A percentile compares a stretch with the other conserved stretches of the same genome.
Evolutionary conservation across 2,888 invertebrate species (phyloP).

Genomic region (Acronicta alni): DNA sequence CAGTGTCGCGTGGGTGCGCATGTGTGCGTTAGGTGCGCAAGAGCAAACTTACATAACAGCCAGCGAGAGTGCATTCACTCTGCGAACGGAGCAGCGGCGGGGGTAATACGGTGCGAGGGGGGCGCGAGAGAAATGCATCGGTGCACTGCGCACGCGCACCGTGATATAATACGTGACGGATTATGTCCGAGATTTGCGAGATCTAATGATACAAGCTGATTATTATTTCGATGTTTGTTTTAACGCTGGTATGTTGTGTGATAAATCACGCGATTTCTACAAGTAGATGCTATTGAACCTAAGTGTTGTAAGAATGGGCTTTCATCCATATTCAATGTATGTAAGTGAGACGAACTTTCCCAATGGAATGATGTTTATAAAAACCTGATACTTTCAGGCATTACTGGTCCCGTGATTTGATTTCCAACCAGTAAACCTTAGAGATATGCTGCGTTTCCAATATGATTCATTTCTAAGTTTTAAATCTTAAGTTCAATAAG

Average conservation of each 20-base stretch:
- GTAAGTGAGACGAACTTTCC: too few relatives aligned
- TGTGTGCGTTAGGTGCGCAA: slow-evolving; percentile 63
- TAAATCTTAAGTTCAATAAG: too few relatives aligned
- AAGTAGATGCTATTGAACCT: neutral
- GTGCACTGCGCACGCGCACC: slow-evolving; percentile 70
- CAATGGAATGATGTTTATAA: too few relatives aligned
- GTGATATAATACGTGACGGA: slow-evolving; percentile 63
- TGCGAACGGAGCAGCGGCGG: slow-evolving; percentile 50
- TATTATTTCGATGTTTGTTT: slow-evolving; percentile 54
- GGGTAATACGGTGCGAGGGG: slow-evolving; percentile 28
- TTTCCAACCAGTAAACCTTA: too few relatives aligned
- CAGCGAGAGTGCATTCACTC: slow-evolving; percentile 87
- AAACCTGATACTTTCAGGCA: too few relatives aligned
- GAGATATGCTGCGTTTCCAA: too few relatives aligned
- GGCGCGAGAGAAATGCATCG: slow-evolving; percentile 74
- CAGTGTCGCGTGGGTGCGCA: slow-evolving; percentile 38
- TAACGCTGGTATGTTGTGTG: slow-evolving; percentile 20
- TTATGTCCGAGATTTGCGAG: slow-evolving; percentile 57
- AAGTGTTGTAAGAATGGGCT: slow-evolving; percentile 3
- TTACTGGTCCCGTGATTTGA: too few relatives aligned
- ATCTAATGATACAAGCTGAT: slow-evolving; percentile 57
- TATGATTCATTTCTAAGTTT: too few relatives aligned
- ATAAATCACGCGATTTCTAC: slow-evolving; percentile 15
- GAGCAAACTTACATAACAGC: slow-evolving; percentile 78
- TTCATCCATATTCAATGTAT: slow-evolving; percentile 5